phyloP scores from a whole-genome alignment of 2,113 vertebrate genomes.

The cattle (Bos taurus) region DNA sequence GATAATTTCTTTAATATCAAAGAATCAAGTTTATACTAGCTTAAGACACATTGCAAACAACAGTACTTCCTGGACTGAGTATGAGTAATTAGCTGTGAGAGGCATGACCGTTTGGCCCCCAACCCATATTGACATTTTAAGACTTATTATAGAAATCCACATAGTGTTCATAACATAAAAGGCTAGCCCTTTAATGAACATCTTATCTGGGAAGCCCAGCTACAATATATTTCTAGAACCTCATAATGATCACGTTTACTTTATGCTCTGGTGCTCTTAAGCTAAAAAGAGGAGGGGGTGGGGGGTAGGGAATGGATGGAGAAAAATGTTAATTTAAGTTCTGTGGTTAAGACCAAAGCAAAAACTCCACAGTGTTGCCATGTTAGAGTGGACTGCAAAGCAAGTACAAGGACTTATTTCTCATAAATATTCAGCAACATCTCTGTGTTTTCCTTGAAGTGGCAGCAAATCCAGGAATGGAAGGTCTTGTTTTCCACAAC shows the following conservation, averaged over 20 bases:
- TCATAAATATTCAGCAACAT: slow-evolving; percentile 46
- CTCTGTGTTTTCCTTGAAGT: slow-evolving; percentile 39
- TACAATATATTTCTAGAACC: slow-evolving; percentile 62
- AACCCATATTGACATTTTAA: not conserved
- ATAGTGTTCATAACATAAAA: slow-evolving; percentile 52
- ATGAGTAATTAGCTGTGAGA: slow-evolving; percentile 50
- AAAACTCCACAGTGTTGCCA: not conserved
- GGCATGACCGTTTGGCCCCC: not conserved
- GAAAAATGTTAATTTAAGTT: slow-evolving; percentile 20
- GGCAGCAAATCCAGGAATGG: slow-evolving; percentile 24
- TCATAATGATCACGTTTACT: slow-evolving; percentile 44
- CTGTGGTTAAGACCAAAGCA: not conserved
- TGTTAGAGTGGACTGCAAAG: slow-evolving; percentile 42
- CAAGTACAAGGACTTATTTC: slow-evolving; percentile 45
- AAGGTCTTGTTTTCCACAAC: slow-evolving; percentile 27
- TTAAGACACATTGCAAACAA: slow-evolving; percentile 25
- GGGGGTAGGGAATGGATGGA: not conserved
- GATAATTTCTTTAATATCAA: not conserved
- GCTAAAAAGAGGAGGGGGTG: not conserved
- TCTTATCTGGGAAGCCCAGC: slow-evolving; percentile 56
- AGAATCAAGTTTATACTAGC: slow-evolving; percentile 36
- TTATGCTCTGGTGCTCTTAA: slow-evolving; percentile 35
- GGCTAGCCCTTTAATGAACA: slow-evolving; percentile 40
- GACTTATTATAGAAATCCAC: not conserved
- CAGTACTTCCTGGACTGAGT: not conserved